Evolutionary conservation across 2,113 vertebrate genomes (phyloP).

Genomic region (Amphilophus citrinellus): DNA sequence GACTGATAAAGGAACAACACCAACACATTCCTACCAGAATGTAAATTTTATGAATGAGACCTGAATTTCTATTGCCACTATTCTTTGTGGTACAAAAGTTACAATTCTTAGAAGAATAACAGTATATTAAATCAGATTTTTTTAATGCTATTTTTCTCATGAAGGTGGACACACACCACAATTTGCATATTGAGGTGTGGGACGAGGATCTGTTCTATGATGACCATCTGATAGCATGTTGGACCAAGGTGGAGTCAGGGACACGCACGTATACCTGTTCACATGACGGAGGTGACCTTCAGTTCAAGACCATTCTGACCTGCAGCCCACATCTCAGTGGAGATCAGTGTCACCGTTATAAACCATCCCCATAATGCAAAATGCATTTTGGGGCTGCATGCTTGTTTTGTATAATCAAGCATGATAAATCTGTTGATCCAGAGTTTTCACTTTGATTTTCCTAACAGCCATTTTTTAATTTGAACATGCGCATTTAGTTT

Average conservation of each 20-base stretch:
- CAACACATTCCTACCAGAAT: too few species aligned
- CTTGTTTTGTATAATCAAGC: background rate
- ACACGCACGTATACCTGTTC: constrained; percentile 7
- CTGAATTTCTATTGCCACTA: too few species aligned
- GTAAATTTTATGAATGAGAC: too few species aligned
- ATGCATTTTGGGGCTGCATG: background rate
- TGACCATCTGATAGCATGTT: constrained; percentile 25
- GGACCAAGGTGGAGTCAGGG: background rate
- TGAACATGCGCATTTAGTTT: too few species aligned
- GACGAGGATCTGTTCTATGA: background rate
- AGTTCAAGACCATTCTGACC: constrained; percentile 31
- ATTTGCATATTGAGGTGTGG: constrained; percentile 45
- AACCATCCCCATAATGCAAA: background rate
- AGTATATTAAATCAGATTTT: background rate
- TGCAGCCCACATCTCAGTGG: constrained; percentile 49
- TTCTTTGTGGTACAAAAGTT: background rate
- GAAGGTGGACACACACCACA: constrained; percentile 8
- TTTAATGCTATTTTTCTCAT: background rate
- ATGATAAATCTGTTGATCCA: background rate
- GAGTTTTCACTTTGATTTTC: background rate
- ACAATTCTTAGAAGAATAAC: background rate
- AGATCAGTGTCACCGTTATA: constrained; percentile 26
- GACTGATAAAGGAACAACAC: too few species aligned
- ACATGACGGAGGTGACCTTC: background rate
- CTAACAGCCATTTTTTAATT: background rate